Base-by-base conservation (phyloP, 1,140 invertebrate species). In the Stratiolaelaps scimitus region DNA sequence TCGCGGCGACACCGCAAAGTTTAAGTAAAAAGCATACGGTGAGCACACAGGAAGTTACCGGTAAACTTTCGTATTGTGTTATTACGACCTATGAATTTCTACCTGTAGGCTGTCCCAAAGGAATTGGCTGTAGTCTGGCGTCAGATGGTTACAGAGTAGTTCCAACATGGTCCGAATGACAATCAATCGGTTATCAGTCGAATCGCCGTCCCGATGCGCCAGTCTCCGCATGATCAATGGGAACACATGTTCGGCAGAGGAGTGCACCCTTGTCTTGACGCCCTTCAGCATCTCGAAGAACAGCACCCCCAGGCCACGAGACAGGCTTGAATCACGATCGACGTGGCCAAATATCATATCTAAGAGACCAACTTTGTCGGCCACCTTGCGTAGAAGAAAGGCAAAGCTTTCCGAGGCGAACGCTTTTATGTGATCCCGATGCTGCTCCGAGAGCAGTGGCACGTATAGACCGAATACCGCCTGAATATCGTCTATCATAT, bases 321-420 rank as follows among this genome's bases (percentile, higher is more conserved):
- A 75, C 66, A 72, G 83, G 74, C 86, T 80, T 70, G 81, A 78
- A 73, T 83, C 80, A 43, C 80, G 77, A 68, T 83, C 73, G 7
- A 92, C 75, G 34, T 81, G 80, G 71, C 80, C 77, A 4, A 93
- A 76, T 7, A 92, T 75, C 26, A 85, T 77, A 56, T 80, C 76
- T 28, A 92, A 77, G 74, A 93, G 85, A 20, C 81, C 80, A 7
- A 83, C 79, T 70, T 85, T 86, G 70, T 92, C 85, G 65, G 72
- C 40, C 1, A 68, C 83, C 81, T 93, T 92, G 68, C 90, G 78
- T 7, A 89, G 85, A 1, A 94, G 83, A 79, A 90, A 93, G 15
- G 89, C 84, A 80, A 95, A 93, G 78, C 88, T 88, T 77, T 94
- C 89, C 1, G 88, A 87, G n/a, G 89, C 89, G 81, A 94, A 94